Percentiles rank a stretch among this genome's conserved stretches.
Evolutionary conservation across 2,888 invertebrate genomes (phyloP).

Genomic region (Heteromurus nitidus): DNA sequence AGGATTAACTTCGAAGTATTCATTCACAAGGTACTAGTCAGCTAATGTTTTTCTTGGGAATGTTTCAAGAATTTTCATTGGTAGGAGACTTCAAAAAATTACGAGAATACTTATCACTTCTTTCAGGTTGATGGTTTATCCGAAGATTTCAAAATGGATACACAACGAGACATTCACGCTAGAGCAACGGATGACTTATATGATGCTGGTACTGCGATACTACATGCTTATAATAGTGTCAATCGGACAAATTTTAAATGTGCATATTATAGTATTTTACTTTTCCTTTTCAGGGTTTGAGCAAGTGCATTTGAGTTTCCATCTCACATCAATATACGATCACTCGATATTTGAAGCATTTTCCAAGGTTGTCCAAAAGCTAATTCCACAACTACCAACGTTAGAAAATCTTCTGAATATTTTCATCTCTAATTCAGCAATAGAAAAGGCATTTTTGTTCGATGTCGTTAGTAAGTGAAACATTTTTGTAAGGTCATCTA

Average conservation of each 20-base stretch:
- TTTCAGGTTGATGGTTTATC: slow-evolving; percentile 95
- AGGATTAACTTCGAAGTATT: slow-evolving; percentile 94
- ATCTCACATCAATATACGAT: slow-evolving; percentile 99
- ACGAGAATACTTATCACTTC: not conserved
- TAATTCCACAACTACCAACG: slow-evolving; percentile 97
- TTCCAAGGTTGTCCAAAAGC: slow-evolving; percentile 99
- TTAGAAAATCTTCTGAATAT: slow-evolving; percentile 98
- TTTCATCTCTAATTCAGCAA: slow-evolving; percentile 97
- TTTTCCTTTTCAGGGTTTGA: slow-evolving; percentile 79
- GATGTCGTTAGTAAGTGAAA: slow-evolving; percentile 93
- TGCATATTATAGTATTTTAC: slow-evolving; percentile 66
- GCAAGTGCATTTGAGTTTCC: slow-evolving; percentile 93
- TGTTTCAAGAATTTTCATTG: too few species aligned
- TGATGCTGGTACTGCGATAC: slow-evolving; percentile 82
- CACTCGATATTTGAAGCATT: slow-evolving; percentile 99
- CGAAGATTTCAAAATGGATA: slow-evolving; percentile 99
- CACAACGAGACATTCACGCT: slow-evolving; percentile 98
- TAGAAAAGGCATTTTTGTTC: slow-evolving; percentile 99
- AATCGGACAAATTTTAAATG: too few species aligned
- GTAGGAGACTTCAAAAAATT: too few species aligned
- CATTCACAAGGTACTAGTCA: slow-evolving; percentile 73
- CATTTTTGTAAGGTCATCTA: not conserved
- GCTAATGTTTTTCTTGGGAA: not conserved
- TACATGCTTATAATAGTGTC: not conserved
- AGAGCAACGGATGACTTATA: slow-evolving; percentile 94